Evolutionary conservation across 2,888 invertebrate genomes (phyloP).

Genomic region (Tipula vernalis): DNA sequence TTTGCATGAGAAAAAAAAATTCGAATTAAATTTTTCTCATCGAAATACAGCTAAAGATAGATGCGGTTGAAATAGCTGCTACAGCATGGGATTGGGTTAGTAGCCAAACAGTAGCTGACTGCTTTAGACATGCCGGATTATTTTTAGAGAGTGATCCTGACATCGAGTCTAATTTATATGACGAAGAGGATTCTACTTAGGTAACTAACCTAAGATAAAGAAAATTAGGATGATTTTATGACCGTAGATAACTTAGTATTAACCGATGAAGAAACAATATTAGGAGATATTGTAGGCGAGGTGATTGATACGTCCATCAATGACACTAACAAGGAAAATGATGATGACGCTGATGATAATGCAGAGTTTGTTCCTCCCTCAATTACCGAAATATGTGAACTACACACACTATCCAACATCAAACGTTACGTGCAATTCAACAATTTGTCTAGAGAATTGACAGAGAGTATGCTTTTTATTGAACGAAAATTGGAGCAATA

Average conservation of each 20-base stretch:
- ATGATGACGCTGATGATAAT: background rate
- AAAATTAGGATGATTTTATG: too few species aligned
- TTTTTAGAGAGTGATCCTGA: too few species aligned
- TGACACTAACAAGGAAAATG: background rate
- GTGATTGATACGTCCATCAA: background rate
- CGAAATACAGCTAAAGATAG: too few species aligned
- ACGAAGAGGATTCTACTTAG: too few species aligned
- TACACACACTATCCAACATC: background rate
- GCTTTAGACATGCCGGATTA: background rate
- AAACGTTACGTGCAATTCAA: too few species aligned
- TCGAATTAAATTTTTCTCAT: too few species aligned
- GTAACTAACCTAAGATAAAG: too few species aligned
- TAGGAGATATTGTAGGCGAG: background rate
- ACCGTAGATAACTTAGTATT: background rate
- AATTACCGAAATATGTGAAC: background rate
- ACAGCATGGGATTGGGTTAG: background rate
- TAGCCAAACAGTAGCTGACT: background rate
- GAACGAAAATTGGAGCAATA: too few species aligned
- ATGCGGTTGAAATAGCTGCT: background rate
- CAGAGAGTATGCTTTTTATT: too few species aligned
- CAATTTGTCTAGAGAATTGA: too few species aligned
- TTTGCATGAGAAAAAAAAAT: too few species aligned
- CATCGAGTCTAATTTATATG: too few species aligned
- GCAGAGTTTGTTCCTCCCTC: background rate
- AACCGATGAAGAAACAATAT: background rate